Evolutionary conservation across 2,113 vertebrate genomes (phyloP).

Genomic region (Cyphomyrus plagiostoma): DNA sequence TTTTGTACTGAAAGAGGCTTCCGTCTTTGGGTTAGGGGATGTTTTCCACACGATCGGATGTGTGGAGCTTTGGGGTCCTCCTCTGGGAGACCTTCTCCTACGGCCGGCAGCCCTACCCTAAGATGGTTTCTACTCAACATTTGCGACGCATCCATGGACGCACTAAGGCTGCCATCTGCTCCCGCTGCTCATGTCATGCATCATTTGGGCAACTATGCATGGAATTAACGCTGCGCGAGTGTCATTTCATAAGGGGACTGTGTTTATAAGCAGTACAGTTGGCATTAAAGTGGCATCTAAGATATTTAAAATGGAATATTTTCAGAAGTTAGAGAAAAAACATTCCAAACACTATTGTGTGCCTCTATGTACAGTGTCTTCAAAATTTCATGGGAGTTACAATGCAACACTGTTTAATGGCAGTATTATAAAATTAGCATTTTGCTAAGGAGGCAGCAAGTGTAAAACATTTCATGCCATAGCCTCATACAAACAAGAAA

Average conservation of each 20-base stretch:
- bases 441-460: background rate
- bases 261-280: background rate
- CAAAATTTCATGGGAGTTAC: background rate
- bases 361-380: background rate
- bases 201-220: background rate
- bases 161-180: background rate
- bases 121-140: background rate
- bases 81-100: constrained; percentile 90
- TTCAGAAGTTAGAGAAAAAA: background rate
- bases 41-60: constrained; percentile 83
- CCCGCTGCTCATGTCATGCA: background rate
- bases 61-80: constrained; percentile 89
- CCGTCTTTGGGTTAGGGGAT: constrained; percentile 53
- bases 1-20: background rate
- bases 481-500: background rate
- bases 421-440: background rate
- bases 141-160: background rate
- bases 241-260: background rate
- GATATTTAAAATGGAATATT: background rate
- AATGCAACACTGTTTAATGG: background rate
- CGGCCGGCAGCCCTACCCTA: constrained; percentile 75
- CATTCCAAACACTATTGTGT: background rate
- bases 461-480: background rate
- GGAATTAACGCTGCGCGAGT: background rate
- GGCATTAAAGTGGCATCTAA: background rate